Conservation (phyloP, 2,888 invertebrate species). For the Cordilura impudica region DNA sequence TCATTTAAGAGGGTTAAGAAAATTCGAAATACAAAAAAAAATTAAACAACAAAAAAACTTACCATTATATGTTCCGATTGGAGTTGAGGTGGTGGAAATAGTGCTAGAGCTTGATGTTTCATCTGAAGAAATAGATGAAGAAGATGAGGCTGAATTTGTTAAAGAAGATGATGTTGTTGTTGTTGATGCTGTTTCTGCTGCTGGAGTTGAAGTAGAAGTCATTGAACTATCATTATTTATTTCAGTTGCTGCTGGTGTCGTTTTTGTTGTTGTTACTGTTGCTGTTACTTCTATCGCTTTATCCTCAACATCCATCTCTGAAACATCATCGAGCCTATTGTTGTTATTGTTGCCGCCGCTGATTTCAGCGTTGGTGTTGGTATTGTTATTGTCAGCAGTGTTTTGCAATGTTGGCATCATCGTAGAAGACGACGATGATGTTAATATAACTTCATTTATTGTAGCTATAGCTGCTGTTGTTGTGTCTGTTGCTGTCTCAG, state of each 20-base stretch:
- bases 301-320: conserved; percentile 50
- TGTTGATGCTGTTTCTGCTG: conserved; percentile 34
- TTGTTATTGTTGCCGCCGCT: conserved; percentile 12
- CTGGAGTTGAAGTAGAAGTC: conserved; percentile 60
- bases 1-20: background rate
- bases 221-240: conserved; percentile 65
- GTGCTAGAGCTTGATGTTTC: conserved; percentile 32
- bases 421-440: conserved; percentile 35
- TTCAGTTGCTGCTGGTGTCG: conserved; percentile 36
- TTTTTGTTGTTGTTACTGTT: conserved; percentile 7
- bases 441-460: conserved; percentile 43
- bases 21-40: conserved; percentile 16
- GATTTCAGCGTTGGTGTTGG: conserved; percentile 36
- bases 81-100: conserved; percentile 26
- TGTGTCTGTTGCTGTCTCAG: conserved; percentile 19
- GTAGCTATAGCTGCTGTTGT: conserved; percentile 34
- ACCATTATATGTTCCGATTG: conserved; percentile 55
- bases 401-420: conserved; percentile 50
- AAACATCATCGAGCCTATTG: conserved; percentile 46
- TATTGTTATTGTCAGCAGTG: conserved; percentile 40
- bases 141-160: conserved; percentile 23
- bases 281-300: conserved; percentile 49
- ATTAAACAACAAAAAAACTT: conserved; percentile 43
- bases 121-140: conserved; percentile 38
- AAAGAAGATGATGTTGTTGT: conserved; percentile 36